These are phyloP conservation scores for Myrmophylax atrothorax DNA, from an alignment of 2,113 vertebrate species.

Conservation along the genomic window DNA sequence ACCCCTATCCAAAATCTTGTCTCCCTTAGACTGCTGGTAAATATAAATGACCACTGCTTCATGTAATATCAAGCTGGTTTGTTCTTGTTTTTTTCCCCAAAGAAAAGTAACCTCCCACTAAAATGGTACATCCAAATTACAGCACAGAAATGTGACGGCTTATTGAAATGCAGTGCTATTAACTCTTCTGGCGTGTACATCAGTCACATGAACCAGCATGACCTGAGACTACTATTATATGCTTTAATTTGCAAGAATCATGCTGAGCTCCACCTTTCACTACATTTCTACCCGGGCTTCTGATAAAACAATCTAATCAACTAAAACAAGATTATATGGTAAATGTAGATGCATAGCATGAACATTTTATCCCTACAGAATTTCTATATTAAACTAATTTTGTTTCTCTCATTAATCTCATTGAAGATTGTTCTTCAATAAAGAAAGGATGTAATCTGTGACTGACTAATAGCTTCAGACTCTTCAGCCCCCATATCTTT, in stretches of 20 bases:
- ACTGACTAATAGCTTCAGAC: conserved; percentile 15
- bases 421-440: conserved; percentile 1
- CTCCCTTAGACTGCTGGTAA: neutral
- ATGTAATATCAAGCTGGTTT: neutral
- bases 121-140: neutral
- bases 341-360: neutral
- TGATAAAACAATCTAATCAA: conserved; percentile 33
- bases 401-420: conserved; percentile 51
- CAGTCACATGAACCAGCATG: neutral
- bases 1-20: neutral
- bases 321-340: conserved; percentile 17
- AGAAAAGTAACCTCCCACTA: neutral
- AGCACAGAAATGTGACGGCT: neutral
- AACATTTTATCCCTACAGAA: conserved; percentile 15
- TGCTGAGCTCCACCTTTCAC: neutral
- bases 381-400: neutral
- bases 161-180: neutral
- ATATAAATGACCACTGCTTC: neutral
- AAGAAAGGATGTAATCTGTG: conserved; percentile 22
- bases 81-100: neutral
- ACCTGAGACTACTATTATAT: neutral
- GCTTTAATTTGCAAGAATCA: neutral
- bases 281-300: neutral
- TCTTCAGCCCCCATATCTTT: neutral
- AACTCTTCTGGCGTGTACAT: neutral